phyloP scores from a whole-genome alignment of 2,888 invertebrate genomes.

The Eremobia ochroleuca region DNA sequence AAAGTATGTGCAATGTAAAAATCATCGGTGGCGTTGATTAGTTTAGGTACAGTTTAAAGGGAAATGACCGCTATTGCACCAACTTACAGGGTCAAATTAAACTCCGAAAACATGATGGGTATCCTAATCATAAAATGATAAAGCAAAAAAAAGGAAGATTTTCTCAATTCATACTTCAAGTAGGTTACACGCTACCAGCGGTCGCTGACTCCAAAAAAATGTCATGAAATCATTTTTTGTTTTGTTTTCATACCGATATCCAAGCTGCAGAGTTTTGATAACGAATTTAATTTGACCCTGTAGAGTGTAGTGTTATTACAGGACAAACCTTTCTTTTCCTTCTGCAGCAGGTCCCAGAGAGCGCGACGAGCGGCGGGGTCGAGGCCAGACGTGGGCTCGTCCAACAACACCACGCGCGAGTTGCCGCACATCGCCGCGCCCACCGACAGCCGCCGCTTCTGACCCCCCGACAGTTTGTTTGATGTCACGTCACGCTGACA shows the following conservation, averaged over 20 bases:
- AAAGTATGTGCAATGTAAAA: background rate
- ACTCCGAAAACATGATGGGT: background rate
- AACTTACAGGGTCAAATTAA: background rate
- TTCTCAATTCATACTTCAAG: background rate
- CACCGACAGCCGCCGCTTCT: constrained; percentile 97
- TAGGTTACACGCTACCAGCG: background rate
- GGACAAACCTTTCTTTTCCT: constrained; percentile 91
- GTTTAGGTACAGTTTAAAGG: background rate
- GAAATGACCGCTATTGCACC: background rate
- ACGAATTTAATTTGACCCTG: background rate
- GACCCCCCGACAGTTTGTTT: constrained; percentile 96
- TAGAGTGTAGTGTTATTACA: background rate
- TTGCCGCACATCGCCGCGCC: constrained; percentile 97
- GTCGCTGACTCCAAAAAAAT: background rate
- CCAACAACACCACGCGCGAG: constrained; percentile 93
- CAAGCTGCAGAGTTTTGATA: background rate
- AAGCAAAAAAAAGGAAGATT: background rate
- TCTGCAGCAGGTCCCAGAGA: constrained; percentile 96
- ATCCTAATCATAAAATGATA: background rate
- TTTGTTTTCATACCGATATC: background rate
- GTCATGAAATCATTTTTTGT: background rate
- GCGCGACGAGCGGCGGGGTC: constrained; percentile 97
- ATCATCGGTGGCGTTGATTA: background rate
- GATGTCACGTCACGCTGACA: constrained; percentile 90
- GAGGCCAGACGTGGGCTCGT: constrained; percentile 97